phyloP scores from a whole-genome alignment of 2,888 invertebrate genomes.

The Panzeria rudis region DNA sequence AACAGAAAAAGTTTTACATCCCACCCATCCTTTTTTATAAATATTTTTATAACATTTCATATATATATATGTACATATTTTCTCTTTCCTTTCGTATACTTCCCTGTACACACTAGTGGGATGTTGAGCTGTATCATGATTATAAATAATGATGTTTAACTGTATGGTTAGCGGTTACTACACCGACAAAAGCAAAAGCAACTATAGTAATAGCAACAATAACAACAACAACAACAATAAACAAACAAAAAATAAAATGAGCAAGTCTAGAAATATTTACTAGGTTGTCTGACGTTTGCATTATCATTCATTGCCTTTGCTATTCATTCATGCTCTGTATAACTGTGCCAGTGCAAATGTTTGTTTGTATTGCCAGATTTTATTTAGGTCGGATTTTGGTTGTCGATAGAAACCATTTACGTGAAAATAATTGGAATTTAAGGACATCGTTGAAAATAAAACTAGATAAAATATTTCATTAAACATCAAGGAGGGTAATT shows the following conservation, averaged over 20 bases:
- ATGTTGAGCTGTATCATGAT: constrained; percentile 34
- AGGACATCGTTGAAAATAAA: background rate
- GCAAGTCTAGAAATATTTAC: constrained; percentile 20
- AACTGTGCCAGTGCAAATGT: background rate
- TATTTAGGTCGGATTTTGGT: constrained; percentile 2
- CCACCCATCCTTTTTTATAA: too few relatives aligned
- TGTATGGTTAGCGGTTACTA: constrained; percentile 54
- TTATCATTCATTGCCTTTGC: constrained; percentile 44
- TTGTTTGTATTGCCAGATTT: constrained; percentile 31
- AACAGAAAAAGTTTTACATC: too few relatives aligned
- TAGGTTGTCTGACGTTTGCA: constrained; percentile 47
- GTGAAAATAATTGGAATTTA: constrained; percentile 4
- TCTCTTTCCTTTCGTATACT: background rate
- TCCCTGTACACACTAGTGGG: background rate
- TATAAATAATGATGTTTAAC: constrained; percentile 56
- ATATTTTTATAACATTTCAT: too few relatives aligned
- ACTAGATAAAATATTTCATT: background rate
- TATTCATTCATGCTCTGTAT: background rate
- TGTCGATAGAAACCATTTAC: background rate
- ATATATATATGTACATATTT: background rate
- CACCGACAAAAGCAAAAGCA: constrained; percentile 9
- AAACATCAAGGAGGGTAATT: background rate
- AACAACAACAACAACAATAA: background rate
- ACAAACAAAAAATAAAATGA: background rate
- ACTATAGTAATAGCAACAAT: background rate